Evolutionary conservation across 2,797 vertebrate genomes (phyloP), one percentile per base, ranked within the genome.

Genomic region (Huso huso): DNA sequence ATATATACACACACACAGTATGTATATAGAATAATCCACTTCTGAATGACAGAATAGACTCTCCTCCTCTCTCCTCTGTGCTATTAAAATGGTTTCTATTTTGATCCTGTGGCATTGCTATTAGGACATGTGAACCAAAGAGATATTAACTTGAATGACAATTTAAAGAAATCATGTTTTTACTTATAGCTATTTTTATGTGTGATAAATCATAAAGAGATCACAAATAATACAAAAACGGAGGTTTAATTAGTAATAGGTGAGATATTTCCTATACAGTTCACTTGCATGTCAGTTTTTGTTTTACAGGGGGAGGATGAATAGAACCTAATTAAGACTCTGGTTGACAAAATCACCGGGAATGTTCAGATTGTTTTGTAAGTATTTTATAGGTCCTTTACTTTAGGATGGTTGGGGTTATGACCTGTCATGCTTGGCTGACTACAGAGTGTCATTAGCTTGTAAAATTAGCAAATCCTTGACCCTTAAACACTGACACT

Each of bases 171-270:
- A 77, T 74, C 73, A 79, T 37, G 37, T 82, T 81, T 72, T 71
- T 79, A 72, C 70, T 73, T 75, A 77, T 64, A 37, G 37, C 37
- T 4, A 4, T 37, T 37, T 37, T 37, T 37, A 37, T 37, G 37
- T 37, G 37, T 37, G 37, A 77, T 64, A 69, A 72, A 51, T 73
- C 71, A 79, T 73, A 58, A 11, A 61, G 18, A 72, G 70, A 69
- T 66, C 80, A 84, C 79, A 79, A 77, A 69, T 65, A 65, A 68
- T 68, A 66, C 73, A 73, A 70, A 37, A 87, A 82, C 77, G 77
- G 80, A 82, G 69, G 78, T 78, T 84, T 88, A 76, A 84, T 87
- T 86, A 84, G 77, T 69, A 74, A 75, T 76, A 81, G 80, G 82
- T 81, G 83, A 82, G 79, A 81, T 77, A 65, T 78, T 80, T 84